phyloP scores from a whole-genome alignment of 2,888 invertebrate species.

The Drosophila phalerata region DNA sequence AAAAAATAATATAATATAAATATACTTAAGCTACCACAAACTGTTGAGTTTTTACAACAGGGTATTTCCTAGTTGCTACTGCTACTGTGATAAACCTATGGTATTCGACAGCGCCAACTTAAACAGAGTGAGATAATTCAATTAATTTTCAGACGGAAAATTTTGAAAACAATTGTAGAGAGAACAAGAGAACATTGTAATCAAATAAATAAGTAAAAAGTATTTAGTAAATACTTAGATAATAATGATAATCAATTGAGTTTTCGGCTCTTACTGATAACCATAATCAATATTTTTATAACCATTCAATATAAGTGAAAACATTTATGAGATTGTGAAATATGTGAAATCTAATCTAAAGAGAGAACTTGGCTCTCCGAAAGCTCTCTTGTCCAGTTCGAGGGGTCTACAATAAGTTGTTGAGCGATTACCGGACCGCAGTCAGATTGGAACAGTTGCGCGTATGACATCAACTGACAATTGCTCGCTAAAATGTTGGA shows the following conservation, averaged over 20 bases:
- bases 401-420: not conserved
- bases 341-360: constrained; percentile 23
- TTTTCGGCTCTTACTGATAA: constrained; percentile 8
- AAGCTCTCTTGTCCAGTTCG: not conserved
- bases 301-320: not conserved
- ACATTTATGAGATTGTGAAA: not conserved
- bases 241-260: not conserved
- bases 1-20: not conserved
- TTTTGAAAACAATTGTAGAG: constrained; percentile 1
- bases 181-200: not conserved
- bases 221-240: not conserved
- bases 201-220: constrained; percentile 2
- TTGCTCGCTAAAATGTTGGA: constrained; percentile 41
- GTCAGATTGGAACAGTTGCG: constrained; percentile 8
- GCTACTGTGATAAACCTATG: not conserved
- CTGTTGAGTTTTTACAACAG: not conserved
- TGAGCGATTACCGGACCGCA: constrained; percentile 7
- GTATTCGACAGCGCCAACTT: not conserved
- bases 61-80: not conserved
- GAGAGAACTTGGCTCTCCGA: constrained; percentile 8
- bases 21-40: not conserved
- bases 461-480: constrained; percentile 1
- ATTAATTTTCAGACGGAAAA: not conserved
- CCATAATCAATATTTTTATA: constrained; percentile 12
- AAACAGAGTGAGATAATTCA: not conserved